Conservation (phyloP, 1,140 invertebrate genomes). For the Drosophila truncata region DNA sequence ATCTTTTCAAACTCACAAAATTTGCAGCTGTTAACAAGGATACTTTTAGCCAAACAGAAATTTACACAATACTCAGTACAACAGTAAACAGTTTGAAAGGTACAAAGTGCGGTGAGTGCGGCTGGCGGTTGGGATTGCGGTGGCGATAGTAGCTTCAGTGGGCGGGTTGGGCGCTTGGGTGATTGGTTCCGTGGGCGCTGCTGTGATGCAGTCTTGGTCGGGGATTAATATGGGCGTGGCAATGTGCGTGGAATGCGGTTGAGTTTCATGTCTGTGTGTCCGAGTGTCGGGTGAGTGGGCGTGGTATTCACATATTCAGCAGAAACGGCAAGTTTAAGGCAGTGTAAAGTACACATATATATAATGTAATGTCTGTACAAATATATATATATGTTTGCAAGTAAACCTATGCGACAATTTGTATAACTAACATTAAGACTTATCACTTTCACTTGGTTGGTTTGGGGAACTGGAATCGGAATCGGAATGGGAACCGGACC, state of each 20-base stretch:
- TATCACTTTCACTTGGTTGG: slow-evolving; percentile 82
- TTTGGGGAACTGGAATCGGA: slow-evolving; percentile 51
- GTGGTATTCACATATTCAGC: slow-evolving; percentile 79
- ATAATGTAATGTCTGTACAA: slow-evolving; percentile 53
- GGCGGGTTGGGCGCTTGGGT: slow-evolving; percentile 29
- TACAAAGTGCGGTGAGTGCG: slow-evolving; percentile 82
- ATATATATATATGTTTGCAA: slow-evolving; percentile 64
- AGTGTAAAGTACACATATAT: slow-evolving; percentile 78
- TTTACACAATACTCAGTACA: slow-evolving; percentile 70
- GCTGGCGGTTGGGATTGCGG: slow-evolving; percentile 59
- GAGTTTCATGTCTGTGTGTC: slow-evolving; percentile 4
- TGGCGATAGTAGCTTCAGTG: slow-evolving; percentile 56
- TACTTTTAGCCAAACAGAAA: slow-evolving; percentile 5
- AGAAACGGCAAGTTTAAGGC: slow-evolving; percentile 84
- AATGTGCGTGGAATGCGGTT: slow-evolving; percentile 7
- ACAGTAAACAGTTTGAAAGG: slow-evolving; percentile 75
- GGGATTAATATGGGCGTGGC: slow-evolving; percentile 30
- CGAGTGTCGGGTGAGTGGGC: slow-evolving; percentile 49
- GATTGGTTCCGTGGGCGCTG: slow-evolving; percentile 9
- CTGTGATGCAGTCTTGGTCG: slow-evolving; percentile 43
- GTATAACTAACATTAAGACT: slow-evolving; percentile 84
- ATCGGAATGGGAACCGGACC: neutral
- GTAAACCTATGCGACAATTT: slow-evolving; percentile 82
- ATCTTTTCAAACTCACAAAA: neutral
- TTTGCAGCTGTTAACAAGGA: slow-evolving; percentile 1